A percentile compares a stretch with the other conserved stretches of the same genome.
These are phyloP conservation scores for Biston betularia DNA, from an alignment of 2,888 invertebrate genomes.

Conservation along the genomic window DNA sequence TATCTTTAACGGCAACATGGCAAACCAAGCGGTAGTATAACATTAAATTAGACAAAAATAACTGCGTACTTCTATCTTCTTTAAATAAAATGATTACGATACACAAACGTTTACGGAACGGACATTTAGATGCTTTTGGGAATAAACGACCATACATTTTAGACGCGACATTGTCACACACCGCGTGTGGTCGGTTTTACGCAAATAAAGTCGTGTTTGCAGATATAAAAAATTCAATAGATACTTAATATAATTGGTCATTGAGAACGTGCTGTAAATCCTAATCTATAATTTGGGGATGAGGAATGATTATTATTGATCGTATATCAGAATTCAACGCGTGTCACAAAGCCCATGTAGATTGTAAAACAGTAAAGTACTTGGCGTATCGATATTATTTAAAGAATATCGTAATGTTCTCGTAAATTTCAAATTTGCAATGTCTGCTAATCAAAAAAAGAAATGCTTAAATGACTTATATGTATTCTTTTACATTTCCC, in stretches of 20 bases:
- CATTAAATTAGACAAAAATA: background rate
- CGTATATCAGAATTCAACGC: background rate
- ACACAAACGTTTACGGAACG: background rate
- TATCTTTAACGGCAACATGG: too few relatives aligned
- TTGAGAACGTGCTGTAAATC: background rate
- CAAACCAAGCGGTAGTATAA: background rate
- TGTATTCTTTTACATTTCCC: background rate
- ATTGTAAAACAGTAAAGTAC: background rate
- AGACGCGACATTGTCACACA: background rate
- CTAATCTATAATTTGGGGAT: background rate
- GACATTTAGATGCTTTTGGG: too few relatives aligned
- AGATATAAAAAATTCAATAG: constrained; percentile 1
- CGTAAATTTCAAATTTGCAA: too few relatives aligned
- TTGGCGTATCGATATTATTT: too few relatives aligned
- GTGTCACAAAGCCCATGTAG: background rate
- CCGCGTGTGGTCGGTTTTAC: background rate
- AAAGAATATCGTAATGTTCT: too few relatives aligned
- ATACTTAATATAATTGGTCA: background rate
- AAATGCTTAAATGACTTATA: too few relatives aligned
- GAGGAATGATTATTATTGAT: background rate
- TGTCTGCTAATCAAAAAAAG: too few relatives aligned
- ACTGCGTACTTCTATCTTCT: too few relatives aligned
- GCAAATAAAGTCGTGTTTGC: background rate
- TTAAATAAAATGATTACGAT: too few relatives aligned
- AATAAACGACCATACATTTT: background rate